Evolutionary conservation across 2,888 invertebrate genomes (phyloP), one percentile per base, ranked within the genome.

Genomic region (Lottia scabra): DNA sequence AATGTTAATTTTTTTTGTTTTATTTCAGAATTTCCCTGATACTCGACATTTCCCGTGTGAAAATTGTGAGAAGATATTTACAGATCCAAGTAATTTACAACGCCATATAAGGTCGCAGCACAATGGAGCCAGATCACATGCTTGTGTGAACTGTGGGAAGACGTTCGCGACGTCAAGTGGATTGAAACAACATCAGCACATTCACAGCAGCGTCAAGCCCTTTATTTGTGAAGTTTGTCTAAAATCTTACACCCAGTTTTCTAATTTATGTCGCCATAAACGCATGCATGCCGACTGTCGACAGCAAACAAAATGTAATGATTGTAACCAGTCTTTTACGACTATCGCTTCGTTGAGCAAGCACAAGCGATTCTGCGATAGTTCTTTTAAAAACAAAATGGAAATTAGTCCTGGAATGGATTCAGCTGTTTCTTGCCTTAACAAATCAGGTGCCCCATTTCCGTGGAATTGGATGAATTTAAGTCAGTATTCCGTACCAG

Each of bases 231-330:
- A 89, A 81, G 86, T 89, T 64, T 99, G 99, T 92, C 94, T 95
- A 88, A 99, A 99, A 92, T 94, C 89, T 0, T 99, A 99, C 91
- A 99, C 99, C 3, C 99, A 99, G 91, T 99, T 99, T 91, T 99
- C 98, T 56, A 99, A 99, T 90, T 92, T 99, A 87, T 99, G 99
- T 89, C 95, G 99, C n/a, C 99, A 99, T 91, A 98, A 97, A 89
- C 96, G 99, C 73, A 98, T 99, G 97, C 99, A 99, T 92, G 94
- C 95, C 70, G 95, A 96, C 88, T 99, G 98, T 90, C 94, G 97
- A 84, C 95, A 95, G 90, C 94, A 89, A 81, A 95, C 96, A 87
- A 97, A 96, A 91, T 99, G 98, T 91, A 93, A 92, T 85, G 97
- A 97, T 92, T 99, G 98, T 88, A 94, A 95, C 38, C 96, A 97